Conservation (phyloP, 2,888 invertebrate species). For the Lysandra bellargus region DNA sequence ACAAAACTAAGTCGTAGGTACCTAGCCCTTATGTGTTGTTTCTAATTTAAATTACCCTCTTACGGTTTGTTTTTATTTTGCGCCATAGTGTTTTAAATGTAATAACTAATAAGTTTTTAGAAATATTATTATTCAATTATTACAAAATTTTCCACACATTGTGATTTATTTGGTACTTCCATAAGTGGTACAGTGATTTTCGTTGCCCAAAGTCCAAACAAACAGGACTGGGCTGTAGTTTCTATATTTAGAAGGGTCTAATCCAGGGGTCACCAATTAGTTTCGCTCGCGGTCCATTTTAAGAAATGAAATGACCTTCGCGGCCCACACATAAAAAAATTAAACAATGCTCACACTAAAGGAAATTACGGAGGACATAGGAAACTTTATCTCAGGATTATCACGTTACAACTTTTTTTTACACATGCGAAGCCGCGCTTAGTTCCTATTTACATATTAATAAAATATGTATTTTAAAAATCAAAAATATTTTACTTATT, state of each 20-base stretch:
- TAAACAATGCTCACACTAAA: no score
- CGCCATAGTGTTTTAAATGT: not conserved
- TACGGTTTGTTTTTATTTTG: not conserved
- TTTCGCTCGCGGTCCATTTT: no score
- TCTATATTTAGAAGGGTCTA: slow-evolving; percentile 5
- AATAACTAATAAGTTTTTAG: not conserved
- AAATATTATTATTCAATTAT: not conserved
- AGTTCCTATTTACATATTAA: no score
- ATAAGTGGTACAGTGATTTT: not conserved
- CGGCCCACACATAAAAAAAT: no score
- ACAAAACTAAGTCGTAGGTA: not conserved
- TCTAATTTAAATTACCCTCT: not conserved
- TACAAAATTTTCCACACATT: not conserved
- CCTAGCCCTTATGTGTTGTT: not conserved
- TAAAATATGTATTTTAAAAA: no score
- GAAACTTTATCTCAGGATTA: no score
- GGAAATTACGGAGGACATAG: no score
- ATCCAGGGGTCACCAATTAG: no score
- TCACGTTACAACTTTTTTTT: no score
- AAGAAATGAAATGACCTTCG: no score
- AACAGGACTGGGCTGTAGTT: not conserved
- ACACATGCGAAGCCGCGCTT: no score
- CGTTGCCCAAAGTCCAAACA: not conserved
- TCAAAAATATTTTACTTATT: no score
- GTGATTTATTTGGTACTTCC: not conserved